Conservation (phyloP, 2,113 vertebrate genomes). For the Oncorhynchus nerka region DNA sequence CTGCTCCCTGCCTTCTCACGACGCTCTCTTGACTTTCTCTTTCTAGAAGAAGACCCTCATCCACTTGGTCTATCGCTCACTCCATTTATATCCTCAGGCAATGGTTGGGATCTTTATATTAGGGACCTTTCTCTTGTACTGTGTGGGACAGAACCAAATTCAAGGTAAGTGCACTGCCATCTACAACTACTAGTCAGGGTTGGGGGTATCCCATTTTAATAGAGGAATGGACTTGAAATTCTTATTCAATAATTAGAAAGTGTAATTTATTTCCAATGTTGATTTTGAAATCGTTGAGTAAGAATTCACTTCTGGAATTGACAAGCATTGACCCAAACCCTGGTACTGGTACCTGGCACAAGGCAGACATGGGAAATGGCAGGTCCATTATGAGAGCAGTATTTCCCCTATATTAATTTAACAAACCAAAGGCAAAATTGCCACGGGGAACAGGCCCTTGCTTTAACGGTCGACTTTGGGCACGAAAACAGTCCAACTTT, state of each 20-base stretch:
- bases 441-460: no score
- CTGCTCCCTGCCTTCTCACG: background rate
- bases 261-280: no score
- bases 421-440: no score
- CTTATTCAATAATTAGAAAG: no score
- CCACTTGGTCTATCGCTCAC: background rate
- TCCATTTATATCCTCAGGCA: background rate
- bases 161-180: conserved; percentile 17
- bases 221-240: no score
- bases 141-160: background rate
- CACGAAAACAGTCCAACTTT: no score
- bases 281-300: no score
- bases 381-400: no score
- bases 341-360: background rate
- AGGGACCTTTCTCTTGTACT: conserved; percentile 13
- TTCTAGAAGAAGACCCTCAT: background rate
- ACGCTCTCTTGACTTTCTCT: background rate
- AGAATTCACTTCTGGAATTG: no score
- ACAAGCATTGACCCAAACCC: background rate
- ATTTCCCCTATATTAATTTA: no score
- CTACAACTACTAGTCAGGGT: background rate
- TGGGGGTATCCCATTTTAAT: background rate
- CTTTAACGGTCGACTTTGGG: no score
- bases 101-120: conserved; percentile 3
- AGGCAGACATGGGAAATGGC: no score